phyloP scores from a whole-genome alignment of 1,140 invertebrate genomes.

The Drosophila serrata region DNA sequence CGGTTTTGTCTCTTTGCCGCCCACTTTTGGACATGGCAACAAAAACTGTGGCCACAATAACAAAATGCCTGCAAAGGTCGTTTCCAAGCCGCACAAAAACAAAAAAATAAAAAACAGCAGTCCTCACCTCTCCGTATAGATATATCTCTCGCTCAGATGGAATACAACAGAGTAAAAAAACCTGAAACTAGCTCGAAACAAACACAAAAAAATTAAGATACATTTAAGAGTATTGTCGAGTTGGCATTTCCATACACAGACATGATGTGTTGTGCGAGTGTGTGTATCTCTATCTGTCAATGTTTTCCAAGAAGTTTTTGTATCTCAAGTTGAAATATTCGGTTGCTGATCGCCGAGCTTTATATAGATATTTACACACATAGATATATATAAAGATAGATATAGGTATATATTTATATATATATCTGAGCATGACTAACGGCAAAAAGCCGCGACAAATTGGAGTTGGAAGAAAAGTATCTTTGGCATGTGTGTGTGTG shows the following conservation, averaged over 20 bases:
- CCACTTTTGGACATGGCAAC: slow-evolving; percentile 40
- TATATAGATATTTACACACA: slow-evolving; percentile 20
- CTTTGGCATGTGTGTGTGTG: slow-evolving; percentile 30
- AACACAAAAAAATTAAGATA: slow-evolving; percentile 32
- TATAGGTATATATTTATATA: slow-evolving; percentile 18
- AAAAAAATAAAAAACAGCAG: slow-evolving; percentile 2
- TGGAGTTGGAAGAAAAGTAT: slow-evolving; percentile 52
- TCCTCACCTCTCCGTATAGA: slow-evolving; percentile 15
- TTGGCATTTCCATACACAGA: slow-evolving; percentile 47
- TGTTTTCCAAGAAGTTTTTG: slow-evolving; percentile 66
- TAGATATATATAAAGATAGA: slow-evolving; percentile 15
- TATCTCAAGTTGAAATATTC: slow-evolving; percentile 55
- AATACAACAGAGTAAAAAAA: slow-evolving; percentile 45
- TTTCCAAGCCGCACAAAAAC: slow-evolving; percentile 41
- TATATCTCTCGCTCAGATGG: slow-evolving; percentile 16
- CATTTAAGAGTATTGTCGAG: slow-evolving; percentile 50
- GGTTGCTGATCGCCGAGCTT: slow-evolving; percentile 41
- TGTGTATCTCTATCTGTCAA: slow-evolving; percentile 27
- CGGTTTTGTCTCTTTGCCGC: slow-evolving; percentile 31
- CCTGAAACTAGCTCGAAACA: slow-evolving; percentile 48
- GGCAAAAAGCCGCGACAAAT: slow-evolving; percentile 51
- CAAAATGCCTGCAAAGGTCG: slow-evolving; percentile 57
- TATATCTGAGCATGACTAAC: slow-evolving; percentile 52
- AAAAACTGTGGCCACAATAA: slow-evolving; percentile 25
- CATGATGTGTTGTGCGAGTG: slow-evolving; percentile 3